Base-by-base conservation (phyloP, 1,140 invertebrate species). In the Cephus cinctus region DNA sequence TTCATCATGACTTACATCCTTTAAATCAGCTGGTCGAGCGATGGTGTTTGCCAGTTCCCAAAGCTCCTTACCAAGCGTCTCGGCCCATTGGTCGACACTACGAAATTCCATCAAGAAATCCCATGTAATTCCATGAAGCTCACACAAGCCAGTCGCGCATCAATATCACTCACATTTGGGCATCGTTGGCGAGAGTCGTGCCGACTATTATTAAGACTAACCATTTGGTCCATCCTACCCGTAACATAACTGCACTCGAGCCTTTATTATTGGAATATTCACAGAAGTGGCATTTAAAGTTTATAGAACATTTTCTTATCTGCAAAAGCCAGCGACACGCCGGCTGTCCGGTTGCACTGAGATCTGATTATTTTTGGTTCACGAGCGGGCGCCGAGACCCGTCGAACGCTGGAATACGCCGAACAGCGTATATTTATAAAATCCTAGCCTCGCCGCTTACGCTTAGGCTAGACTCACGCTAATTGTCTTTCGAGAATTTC, bases 31-130 rank as follows among this genome's bases (percentile, higher is more conserved):
- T n/a, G 80, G 76, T 53, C 78, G 80, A n/a, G 79, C 82, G 39
- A 85, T 78, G 27, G 69, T 75, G 44, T 79, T 70, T 3, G 81
- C 82, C 43, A 86, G 64, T 57, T 80, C 67, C 78, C 80, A 84
- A 22, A 86, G 60, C 60, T 86, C 83, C 42, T 78, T 77, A 2
- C 83, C 83, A 23, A 85, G 74, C 23, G 67, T 73, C 23, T 78
- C 75, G 3, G 83, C 80, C 83, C 83, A 85, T 63, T 74, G 77
- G 47, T 76, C 75, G 19, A 85, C 77, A 19, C 83, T 85, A 40
- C 32, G 61, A 58, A 39, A 48, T 21, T 27, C 9, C 14, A 43
- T 16, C 1, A 18, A 32, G 9, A 49, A 41, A 43, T 30, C 31
- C 5, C 22, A 14, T 6, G 11, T 27, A 34, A 38, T 15, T 48